Base-by-base conservation (phyloP, 2,797 vertebrate genomes). In the Hydrolagus colliei region DNA sequence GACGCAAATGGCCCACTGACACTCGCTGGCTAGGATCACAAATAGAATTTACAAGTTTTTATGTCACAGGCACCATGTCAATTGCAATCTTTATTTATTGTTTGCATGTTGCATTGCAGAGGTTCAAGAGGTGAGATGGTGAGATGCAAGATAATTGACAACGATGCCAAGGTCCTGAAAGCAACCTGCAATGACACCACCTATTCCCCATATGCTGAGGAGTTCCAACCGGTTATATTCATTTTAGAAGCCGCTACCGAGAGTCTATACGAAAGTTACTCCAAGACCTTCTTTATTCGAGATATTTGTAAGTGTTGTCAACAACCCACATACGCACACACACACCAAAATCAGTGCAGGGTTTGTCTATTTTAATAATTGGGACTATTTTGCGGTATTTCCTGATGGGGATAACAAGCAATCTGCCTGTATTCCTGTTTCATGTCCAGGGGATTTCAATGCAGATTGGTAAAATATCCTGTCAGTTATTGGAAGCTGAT, bases 271-370 rank as follows among this genome's bases (percentile, higher is more conserved):
- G 92, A 94, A 87, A 93, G 92, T 78, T 92, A 92, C 88, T 91
- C 79, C 9, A 73, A 72, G 87, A 90, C 88, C 87, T 94, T 94
- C 90, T 92, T 93, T 90, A 89, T 93, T 90, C 89, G 93, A 86
- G 92, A 94, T 87, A 93, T 94, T 89, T 88, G 94, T 94, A 88
- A 92, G 94, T 89, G 9, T n/a, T 12, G 2, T 6, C 41, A 3
- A 52, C 41, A 3, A 3, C 41, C 41, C 41, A 52, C 41, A 27
- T 27, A 27, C 41, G 6, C 41, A 52, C 41, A 52, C 41, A 52
- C 1, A 52, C 3, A 52, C 41, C 2, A 52, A 52, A 52, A 52
- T 52, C 41, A 52, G 6, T 52, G 2, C 41, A 52, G 41, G 6
- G 41, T 52, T 52, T 52, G 41, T 52, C 41, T 52, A 6, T 52